A percentile compares a stretch with the other conserved stretches of the same genome.
Evolutionary conservation across 2,797 vertebrate genomes (phyloP).

Genomic region (Hemitrygon akajei): DNA sequence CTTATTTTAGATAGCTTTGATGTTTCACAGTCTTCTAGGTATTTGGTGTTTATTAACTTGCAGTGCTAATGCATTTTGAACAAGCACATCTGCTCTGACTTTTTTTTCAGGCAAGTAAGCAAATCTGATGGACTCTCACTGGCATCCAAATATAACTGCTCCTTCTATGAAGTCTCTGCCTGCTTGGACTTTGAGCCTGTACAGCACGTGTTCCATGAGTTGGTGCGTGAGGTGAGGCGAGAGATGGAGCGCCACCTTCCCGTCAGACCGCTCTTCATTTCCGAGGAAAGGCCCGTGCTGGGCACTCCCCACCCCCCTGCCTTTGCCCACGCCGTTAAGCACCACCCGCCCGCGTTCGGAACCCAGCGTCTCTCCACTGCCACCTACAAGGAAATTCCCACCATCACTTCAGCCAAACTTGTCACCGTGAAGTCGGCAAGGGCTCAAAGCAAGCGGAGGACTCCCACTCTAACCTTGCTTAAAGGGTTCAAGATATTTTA

Average conservation of each 20-base stretch:
- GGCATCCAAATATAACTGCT: slow-evolving; percentile 65
- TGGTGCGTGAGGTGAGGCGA: slow-evolving; percentile 65
- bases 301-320: slow-evolving; percentile 48
- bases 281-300: slow-evolving; percentile 63
- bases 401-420: slow-evolving; percentile 79
- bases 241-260: slow-evolving; percentile 49
- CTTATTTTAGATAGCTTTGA: not conserved
- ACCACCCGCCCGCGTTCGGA: slow-evolving; percentile 57
- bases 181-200: slow-evolving; percentile 74
- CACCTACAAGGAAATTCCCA: slow-evolving; percentile 78
- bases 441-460: slow-evolving; percentile 83
- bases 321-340: slow-evolving; percentile 49
- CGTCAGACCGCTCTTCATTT: slow-evolving; percentile 63
- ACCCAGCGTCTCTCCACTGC: slow-evolving; percentile 51
- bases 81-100: not conserved
- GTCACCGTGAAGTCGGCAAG: slow-evolving; percentile 83
- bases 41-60: not conserved
- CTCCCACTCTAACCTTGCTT: slow-evolving; percentile 76
- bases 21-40: not conserved
- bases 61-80: not conserved
- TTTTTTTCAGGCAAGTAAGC: slow-evolving; percentile 70
- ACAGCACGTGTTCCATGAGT: slow-evolving; percentile 75
- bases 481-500: slow-evolving; percentile 93
- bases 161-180: slow-evolving; percentile 80
- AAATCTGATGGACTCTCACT: slow-evolving; percentile 67